Evolutionary conservation across 2,888 invertebrate species (phyloP).

Genomic region (Megalurothrips usitatus): DNA sequence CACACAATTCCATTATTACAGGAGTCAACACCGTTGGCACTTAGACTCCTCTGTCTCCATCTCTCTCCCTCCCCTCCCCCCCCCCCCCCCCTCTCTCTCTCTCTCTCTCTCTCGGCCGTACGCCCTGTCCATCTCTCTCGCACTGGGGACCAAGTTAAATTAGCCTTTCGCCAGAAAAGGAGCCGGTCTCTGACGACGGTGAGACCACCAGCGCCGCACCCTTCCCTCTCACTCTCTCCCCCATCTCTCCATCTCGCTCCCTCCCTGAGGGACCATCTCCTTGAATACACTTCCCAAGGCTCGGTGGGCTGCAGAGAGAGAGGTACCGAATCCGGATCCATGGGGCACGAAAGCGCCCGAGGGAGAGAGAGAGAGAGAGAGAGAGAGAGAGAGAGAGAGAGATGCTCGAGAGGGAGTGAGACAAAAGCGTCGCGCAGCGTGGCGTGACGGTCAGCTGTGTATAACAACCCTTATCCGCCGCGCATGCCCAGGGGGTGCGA

Average conservation of each 20-base stretch:
- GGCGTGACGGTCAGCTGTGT: background rate
- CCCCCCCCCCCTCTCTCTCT: background rate
- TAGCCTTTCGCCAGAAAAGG: background rate
- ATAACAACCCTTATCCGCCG: background rate
- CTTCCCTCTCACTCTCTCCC: no score
- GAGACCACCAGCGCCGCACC: no score
- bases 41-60: background rate
- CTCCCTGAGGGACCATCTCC: no score
- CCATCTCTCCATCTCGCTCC: no score
- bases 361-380: background rate
- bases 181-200: background rate
- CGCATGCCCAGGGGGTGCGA: background rate
- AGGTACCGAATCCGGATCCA: background rate
- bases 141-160: background rate
- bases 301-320: background rate
- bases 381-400: background rate
- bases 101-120: background rate
- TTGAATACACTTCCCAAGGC: background rate
- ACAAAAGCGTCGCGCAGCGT: background rate
- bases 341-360: background rate
- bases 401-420: background rate
- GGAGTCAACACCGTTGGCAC: conserved; percentile 12
- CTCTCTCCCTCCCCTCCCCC: background rate
- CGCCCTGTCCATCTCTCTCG: background rate
- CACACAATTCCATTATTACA: conserved; percentile 13